These are phyloP conservation scores for Tauraco hartlaubi DNA, from an alignment of 2,797 vertebrate genomes.

Conservation along the genomic window DNA sequence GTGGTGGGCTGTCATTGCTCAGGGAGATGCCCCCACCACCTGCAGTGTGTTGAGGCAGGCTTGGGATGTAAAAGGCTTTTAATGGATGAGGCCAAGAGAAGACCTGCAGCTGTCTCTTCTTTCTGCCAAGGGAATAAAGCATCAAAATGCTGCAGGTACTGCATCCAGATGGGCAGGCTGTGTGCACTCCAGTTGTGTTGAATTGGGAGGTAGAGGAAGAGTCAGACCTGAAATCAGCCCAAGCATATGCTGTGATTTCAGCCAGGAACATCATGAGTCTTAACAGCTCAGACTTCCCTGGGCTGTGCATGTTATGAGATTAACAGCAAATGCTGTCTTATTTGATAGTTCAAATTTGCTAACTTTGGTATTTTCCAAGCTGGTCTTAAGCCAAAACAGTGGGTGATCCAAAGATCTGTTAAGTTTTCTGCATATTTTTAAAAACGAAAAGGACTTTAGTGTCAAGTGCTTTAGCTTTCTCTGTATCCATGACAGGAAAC, in stretches of 20 bases:
- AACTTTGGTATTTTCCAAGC: neutral
- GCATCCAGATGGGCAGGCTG: neutral
- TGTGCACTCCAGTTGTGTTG: neutral
- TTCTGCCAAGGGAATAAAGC: neutral
- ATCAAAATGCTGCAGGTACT: neutral
- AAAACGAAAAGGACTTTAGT: neutral
- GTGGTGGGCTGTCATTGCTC: no score
- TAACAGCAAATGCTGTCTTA: neutral
- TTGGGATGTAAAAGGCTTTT: neutral
- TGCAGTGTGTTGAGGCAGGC: neutral
- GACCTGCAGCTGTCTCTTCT: neutral
- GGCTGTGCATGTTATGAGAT: neutral
- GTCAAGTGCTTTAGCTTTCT: neutral
- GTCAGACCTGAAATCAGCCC: neutral
- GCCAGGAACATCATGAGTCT: neutral
- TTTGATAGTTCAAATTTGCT: neutral
- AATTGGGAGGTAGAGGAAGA: neutral
- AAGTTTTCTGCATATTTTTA: neutral
- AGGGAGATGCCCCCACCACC: neutral
- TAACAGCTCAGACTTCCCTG: neutral
- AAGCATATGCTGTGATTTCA: neutral
- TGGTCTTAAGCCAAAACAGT: neutral
- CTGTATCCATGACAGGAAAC: neutral
- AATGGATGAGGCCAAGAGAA: neutral
- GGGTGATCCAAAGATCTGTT: neutral